These are phyloP conservation scores for Chloroceryle aenea DNA, from an alignment of 2,113 vertebrate genomes.

Conservation along the genomic window DNA sequence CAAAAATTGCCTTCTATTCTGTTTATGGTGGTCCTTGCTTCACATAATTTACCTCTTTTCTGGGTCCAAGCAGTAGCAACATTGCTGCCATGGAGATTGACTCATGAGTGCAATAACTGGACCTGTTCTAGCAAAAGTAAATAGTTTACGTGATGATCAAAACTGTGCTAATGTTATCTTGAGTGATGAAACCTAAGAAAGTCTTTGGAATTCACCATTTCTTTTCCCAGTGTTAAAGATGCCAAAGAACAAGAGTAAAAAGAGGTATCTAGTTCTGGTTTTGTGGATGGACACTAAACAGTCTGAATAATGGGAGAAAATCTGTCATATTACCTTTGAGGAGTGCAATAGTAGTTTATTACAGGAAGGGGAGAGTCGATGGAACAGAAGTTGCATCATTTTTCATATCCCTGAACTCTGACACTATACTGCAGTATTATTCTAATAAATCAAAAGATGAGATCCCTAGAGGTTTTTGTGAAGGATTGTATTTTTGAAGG, in stretches of 20 bases:
- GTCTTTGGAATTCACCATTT: background rate
- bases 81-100: background rate
- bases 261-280: background rate
- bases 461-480: conserved; percentile 20
- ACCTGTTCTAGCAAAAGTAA: background rate
- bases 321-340: conserved; percentile 2
- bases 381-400: conserved; percentile 20
- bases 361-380: conserved; percentile 15
- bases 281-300: conserved; percentile 16
- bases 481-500: conserved; percentile 37
- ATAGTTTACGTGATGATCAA: background rate
- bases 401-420: conserved; percentile 54
- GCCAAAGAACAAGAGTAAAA: conserved; percentile 1
- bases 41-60: background rate
- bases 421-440: conserved; percentile 32
- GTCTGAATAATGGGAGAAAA: conserved; percentile 26
- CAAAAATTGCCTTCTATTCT: background rate
- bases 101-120: background rate
- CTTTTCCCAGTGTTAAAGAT: background rate
- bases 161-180: background rate
- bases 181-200: background rate
- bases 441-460: conserved; percentile 58
- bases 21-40: background rate
- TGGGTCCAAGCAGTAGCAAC: background rate
- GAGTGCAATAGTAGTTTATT: conserved; percentile 48